Conservation (phyloP, 2,888 invertebrate species). For the Creontiades dilutus region DNA sequence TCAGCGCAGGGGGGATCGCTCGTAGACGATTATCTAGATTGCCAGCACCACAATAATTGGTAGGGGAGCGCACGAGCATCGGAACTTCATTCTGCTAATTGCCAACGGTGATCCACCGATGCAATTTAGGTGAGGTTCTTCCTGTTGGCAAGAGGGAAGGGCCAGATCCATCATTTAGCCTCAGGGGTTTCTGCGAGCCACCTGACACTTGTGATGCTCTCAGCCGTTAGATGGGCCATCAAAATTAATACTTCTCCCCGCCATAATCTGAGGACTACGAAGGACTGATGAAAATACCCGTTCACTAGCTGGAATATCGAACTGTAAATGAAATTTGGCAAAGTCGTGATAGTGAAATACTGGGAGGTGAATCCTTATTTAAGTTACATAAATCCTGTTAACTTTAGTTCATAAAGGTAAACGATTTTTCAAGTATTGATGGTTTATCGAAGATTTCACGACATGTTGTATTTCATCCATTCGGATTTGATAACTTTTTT, state of each 20-base stretch:
- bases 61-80: slow-evolving; percentile 40
- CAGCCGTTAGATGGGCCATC: slow-evolving; percentile 62
- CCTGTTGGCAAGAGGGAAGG: slow-evolving; percentile 34
- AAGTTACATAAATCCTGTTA: too few relatives aligned
- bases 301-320: background rate
- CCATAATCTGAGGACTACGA: background rate
- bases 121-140: slow-evolving; percentile 53
- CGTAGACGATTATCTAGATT: slow-evolving; percentile 41
- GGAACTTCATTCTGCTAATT: slow-evolving; percentile 66
- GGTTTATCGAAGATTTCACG: too few relatives aligned
- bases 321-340: background rate
- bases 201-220: slow-evolving; percentile 48
- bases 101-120: slow-evolving; percentile 56
- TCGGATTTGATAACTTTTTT: too few relatives aligned
- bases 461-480: too few relatives aligned
- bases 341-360: too few relatives aligned
- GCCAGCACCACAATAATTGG: slow-evolving; percentile 49
- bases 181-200: slow-evolving; percentile 27
- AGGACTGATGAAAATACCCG: too few relatives aligned
- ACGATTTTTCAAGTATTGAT: too few relatives aligned
- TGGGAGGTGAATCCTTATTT: too few relatives aligned
- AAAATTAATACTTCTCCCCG: slow-evolving; percentile 45
- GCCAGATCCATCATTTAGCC: slow-evolving; percentile 58
- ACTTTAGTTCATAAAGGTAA: too few relatives aligned
- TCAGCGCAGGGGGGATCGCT: background rate